A percentile compares a stretch with the other conserved stretches of the same genome.
Conservation (phyloP, 2,888 invertebrate species). For the Apamea anceps region DNA sequence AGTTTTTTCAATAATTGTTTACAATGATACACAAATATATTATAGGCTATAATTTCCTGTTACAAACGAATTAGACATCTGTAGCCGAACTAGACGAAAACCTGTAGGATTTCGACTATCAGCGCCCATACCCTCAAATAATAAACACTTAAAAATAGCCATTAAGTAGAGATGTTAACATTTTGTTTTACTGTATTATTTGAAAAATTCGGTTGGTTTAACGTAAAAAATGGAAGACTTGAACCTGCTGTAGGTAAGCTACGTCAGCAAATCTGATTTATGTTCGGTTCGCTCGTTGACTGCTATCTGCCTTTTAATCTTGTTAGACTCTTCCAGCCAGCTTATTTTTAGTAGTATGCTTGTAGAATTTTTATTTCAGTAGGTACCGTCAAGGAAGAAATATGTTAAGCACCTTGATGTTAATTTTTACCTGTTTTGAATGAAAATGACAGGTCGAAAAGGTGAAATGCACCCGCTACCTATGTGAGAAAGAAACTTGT, state of each 20-base stretch:
- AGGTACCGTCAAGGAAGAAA: neutral
- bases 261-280: conserved; percentile 28
- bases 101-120: too few relatives aligned
- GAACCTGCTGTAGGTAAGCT: neutral
- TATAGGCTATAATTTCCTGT: too few relatives aligned
- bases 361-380: neutral
- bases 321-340: conserved; percentile 5
- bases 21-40: too few relatives aligned
- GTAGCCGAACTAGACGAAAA: too few relatives aligned
- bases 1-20: too few relatives aligned
- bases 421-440: neutral
- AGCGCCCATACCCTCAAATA: too few relatives aligned
- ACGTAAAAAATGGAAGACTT: neutral
- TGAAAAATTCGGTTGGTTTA: neutral
- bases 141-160: too few relatives aligned
- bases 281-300: conserved; percentile 4
- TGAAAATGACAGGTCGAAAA: neutral
- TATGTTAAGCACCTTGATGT: neutral
- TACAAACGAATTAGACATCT: too few relatives aligned
- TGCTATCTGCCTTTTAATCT: conserved; percentile 13
- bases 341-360: neutral
- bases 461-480: too few relatives aligned
- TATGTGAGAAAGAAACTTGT: too few relatives aligned
- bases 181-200: neutral
- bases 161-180: too few relatives aligned